Conservation (phyloP, 1,140 invertebrate species). For the Drosophila nigrodunni region DNA sequence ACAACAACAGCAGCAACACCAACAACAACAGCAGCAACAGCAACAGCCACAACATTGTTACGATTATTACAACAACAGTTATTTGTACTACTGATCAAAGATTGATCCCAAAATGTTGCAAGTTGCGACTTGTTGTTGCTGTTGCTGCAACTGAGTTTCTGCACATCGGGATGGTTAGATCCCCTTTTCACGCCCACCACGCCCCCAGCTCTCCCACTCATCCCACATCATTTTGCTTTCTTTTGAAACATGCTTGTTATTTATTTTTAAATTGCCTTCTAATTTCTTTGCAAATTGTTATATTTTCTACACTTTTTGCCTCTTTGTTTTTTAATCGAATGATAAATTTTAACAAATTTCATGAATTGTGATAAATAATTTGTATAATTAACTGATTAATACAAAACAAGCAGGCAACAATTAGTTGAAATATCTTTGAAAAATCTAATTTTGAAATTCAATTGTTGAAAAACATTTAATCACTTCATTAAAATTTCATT, state of each 20-base stretch:
- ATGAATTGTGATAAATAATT: slow-evolving; percentile 54
- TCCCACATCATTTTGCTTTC: slow-evolving; percentile 23
- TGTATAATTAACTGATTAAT: slow-evolving; percentile 6
- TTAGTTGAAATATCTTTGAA: slow-evolving; percentile 21
- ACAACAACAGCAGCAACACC: slow-evolving; percentile 44
- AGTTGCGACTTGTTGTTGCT: slow-evolving; percentile 4
- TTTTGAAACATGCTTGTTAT: slow-evolving; percentile 73
- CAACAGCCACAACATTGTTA: slow-evolving; percentile 37
- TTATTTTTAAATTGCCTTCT: slow-evolving; percentile 64
- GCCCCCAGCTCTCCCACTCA: not conserved
- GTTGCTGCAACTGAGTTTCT: slow-evolving; percentile 42
- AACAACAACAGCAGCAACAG: slow-evolving; percentile 27
- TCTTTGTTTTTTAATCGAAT: not conserved
- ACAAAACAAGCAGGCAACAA: slow-evolving; percentile 24
- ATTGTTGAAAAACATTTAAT: slow-evolving; percentile 19
- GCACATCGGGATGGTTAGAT: slow-evolving; percentile 22
- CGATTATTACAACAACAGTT: slow-evolving; percentile 71
- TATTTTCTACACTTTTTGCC: slow-evolving; percentile 14
- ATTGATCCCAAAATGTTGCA: not conserved
- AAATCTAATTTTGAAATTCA: slow-evolving; percentile 29
- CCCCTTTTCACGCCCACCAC: not conserved
- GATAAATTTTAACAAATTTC: slow-evolving; percentile 7
- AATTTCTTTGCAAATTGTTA: slow-evolving; percentile 31
- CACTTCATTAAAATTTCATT: slow-evolving; percentile 22
- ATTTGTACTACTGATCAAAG: slow-evolving; percentile 67